Evolutionary conservation across 2,888 invertebrate species (phyloP).

Genomic region (Cryptops parisi): DNA sequence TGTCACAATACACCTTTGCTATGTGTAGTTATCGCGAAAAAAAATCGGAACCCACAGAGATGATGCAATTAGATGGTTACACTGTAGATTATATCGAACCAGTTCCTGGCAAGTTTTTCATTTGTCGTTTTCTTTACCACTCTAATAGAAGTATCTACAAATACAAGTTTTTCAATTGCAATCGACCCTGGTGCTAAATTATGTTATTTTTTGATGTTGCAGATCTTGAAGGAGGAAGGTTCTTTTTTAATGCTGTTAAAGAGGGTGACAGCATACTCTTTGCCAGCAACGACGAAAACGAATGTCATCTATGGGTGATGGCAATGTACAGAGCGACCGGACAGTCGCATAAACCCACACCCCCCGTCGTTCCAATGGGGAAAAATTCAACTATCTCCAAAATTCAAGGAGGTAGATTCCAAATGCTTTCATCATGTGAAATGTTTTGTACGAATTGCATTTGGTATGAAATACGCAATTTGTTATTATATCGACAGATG

Average conservation of each 20-base stretch:
- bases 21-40: conserved; percentile 99
- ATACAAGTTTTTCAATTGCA: neutral
- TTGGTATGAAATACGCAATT: too few relatives aligned
- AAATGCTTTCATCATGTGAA: neutral
- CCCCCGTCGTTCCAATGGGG: conserved; percentile 64
- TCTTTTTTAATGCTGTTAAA: conserved; percentile 96
- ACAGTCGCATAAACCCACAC: conserved; percentile 96
- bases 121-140: conserved; percentile 5
- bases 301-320: conserved; percentile 98
- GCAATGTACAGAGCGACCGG: conserved; percentile 99
- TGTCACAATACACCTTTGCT: conserved; percentile 98
- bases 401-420: conserved; percentile 75
- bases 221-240: conserved; percentile 83
- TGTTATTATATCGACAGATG: conserved; percentile 45
- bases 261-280: conserved; percentile 95
- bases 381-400: conserved; percentile 74
- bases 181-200: too few relatives aligned
- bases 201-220: conserved; percentile 25
- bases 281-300: conserved; percentile 94
- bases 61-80: conserved; percentile 99
- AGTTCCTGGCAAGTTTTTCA: conserved; percentile 65
- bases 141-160: neutral
- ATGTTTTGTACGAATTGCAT: too few relatives aligned
- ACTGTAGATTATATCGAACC: conserved; percentile 98
- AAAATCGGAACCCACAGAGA: conserved; percentile 97